These are phyloP conservation scores for Sycophaga agraensis DNA, from an alignment of 1,140 invertebrate species.

Conservation along the genomic window DNA sequence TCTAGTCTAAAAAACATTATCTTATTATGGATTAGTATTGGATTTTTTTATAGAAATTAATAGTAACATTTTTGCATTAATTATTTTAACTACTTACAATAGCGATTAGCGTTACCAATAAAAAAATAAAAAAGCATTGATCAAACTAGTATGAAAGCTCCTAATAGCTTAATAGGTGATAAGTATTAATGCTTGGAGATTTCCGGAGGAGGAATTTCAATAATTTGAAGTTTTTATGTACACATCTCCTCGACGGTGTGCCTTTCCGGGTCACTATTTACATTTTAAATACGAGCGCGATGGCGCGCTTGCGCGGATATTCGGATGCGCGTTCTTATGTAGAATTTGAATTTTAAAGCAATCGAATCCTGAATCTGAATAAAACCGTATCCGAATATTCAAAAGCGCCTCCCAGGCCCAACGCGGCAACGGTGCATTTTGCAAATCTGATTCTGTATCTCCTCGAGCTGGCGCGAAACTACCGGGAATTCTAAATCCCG, in stretches of 20 bases:
- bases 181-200: too few relatives aligned
- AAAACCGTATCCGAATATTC: neutral
- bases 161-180: too few relatives aligned
- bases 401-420: slow-evolving; percentile 5
- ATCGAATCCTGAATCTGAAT: slow-evolving; percentile 1
- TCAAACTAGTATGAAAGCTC: too few relatives aligned
- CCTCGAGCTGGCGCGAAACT: neutral
- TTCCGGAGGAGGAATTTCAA: neutral
- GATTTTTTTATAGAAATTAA: too few relatives aligned
- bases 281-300: neutral
- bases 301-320: neutral
- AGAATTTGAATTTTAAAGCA: slow-evolving; percentile 15
- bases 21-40: too few relatives aligned
- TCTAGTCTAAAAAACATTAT: too few relatives aligned
- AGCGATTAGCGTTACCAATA: too few relatives aligned
- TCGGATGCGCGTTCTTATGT: neutral
- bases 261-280: too few relatives aligned
- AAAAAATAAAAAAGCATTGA: too few relatives aligned
- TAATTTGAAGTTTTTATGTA: neutral
- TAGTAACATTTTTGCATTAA: too few relatives aligned
- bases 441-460: neutral
- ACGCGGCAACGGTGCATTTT: neutral
- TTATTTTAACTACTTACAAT: too few relatives aligned
- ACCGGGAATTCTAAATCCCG: neutral
- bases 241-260: neutral